Base-by-base conservation (phyloP, 1,140 invertebrate genomes). In the Atta cephalotes region DNA sequence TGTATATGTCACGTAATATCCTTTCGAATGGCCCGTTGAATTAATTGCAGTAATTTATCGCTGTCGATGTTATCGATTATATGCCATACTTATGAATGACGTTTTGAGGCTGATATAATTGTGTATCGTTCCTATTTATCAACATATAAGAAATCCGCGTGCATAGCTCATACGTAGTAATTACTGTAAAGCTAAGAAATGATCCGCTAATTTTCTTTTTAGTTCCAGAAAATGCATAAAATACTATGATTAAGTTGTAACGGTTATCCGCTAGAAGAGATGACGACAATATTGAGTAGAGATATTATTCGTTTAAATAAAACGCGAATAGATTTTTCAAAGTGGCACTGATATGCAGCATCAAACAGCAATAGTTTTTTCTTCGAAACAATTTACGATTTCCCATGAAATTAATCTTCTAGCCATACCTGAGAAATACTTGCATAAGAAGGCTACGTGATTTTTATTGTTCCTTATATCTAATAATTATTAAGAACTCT, bases 31-130 rank as follows among this genome's bases (percentile, higher is more conserved):
- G 68, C 58, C 18, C 25, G 60, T 85, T 45, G 31, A 88, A 88
- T 88, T 88, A 88, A 80, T 88, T 78, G 25, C 70, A 10, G 21
- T 72, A 78, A 88, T 89, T 89, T 89, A 88, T 84, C 14, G 35
- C 49, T 39, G 3, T 2, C 56, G 10, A 12, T 58, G 63, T 39
- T 88, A 77, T 85, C 70, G 79, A 53, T 51, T 85, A 51, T 21
- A 45, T 58, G 78, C 16, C 71, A 7, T 14, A n/a, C 2, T 53
- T 68, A 53, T 49, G 45, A 60, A 25, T 84, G 51, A 71, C 72
- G 71, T 82, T 87, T 77, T 3, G 74, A 62, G 53, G 39, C 45
- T 66, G 79, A 66, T 51, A 56, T 18, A 28, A 58, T 25, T 25
- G 18, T 51, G 65, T 49, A 21, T 31, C 25, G 35, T 4, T 21